phyloP scores from a whole-genome alignment of 2,797 vertebrate species.

The Pseudopleuronectes americanus region DNA sequence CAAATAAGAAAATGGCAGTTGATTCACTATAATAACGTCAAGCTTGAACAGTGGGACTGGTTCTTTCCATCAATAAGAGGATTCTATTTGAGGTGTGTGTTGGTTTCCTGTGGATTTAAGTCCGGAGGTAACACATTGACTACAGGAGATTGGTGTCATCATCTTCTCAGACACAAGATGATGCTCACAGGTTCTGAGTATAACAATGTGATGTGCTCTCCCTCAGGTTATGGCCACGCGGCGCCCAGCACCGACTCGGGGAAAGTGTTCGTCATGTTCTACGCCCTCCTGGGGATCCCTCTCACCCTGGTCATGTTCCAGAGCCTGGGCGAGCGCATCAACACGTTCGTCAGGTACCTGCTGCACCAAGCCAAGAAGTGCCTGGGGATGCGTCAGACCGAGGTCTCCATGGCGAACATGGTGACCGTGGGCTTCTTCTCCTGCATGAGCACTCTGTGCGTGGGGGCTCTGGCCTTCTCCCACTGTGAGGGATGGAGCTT shows the following conservation, averaged over 20 bases:
- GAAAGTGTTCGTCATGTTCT: conserved; percentile 99
- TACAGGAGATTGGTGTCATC: neutral
- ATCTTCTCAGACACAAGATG: neutral
- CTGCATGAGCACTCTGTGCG: conserved; percentile 92
- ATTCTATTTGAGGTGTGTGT: conserved; percentile 12
- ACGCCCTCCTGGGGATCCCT: conserved; percentile 96
- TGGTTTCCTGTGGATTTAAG: conserved; percentile 1
- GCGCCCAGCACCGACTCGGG: conserved; percentile 97
- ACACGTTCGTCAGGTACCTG: conserved; percentile 93
- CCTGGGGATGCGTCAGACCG: conserved; percentile 89
- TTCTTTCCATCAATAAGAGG: conserved; percentile 12
- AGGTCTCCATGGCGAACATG: conserved; percentile 99
- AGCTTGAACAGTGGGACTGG: conserved; percentile 18
- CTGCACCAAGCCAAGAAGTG: conserved; percentile 93
- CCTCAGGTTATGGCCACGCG: conserved; percentile 93
- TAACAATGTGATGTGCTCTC: conserved; percentile 28
- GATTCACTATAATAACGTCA: conserved; percentile 19
- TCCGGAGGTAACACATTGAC: neutral
- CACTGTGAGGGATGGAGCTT: conserved; percentile 97
- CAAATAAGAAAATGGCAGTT: conserved; percentile 28
- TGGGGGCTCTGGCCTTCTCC: conserved; percentile 94
- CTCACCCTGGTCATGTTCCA: conserved; percentile 99
- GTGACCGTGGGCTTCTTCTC: conserved; percentile 96
- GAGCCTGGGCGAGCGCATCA: conserved; percentile 97
- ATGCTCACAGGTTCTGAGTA: too few relatives aligned